phyloP scores from a whole-genome alignment of 2,113 vertebrate genomes.

The Gorsachius goisagi region DNA sequence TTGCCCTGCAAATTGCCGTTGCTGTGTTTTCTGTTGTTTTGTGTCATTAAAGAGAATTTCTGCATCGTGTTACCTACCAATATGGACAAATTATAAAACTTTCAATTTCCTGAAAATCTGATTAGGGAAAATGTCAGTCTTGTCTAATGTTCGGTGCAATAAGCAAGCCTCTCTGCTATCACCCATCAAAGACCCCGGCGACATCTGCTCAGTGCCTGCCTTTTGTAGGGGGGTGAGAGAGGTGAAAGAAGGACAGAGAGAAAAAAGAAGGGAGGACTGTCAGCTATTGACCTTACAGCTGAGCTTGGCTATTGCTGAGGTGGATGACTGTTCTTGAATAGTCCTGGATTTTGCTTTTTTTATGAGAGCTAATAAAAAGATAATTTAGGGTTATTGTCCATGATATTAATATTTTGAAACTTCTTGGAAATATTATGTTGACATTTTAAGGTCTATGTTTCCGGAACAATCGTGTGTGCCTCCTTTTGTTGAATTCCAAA shows the following conservation, averaged over 20 bases:
- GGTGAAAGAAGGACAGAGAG: neutral
- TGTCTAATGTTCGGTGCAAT: neutral
- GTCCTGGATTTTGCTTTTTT: neutral
- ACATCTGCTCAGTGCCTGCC: neutral
- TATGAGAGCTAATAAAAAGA: conserved; percentile 3
- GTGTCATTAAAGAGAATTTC: neutral
- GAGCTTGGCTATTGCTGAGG: neutral
- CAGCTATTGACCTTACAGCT: neutral
- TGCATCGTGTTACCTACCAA: neutral
- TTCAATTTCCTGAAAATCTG: neutral
- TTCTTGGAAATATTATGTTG: conserved; percentile 36
- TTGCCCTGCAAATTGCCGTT: neutral
- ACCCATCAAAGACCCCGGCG: neutral
- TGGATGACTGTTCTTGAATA: neutral
- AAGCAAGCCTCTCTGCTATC: neutral
- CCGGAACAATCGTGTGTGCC: neutral
- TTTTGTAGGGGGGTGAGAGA: neutral
- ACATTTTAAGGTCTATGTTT: conserved; percentile 7
- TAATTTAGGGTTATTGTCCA: neutral
- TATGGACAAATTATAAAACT: neutral
- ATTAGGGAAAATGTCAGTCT: neutral
- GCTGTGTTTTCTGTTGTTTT: neutral
- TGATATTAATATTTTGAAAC: neutral
- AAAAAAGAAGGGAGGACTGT: neutral
- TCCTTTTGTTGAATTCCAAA: neutral